Evolutionary conservation across 2,888 invertebrate genomes (phyloP).

Genomic region (Ryuthela nishihirai): DNA sequence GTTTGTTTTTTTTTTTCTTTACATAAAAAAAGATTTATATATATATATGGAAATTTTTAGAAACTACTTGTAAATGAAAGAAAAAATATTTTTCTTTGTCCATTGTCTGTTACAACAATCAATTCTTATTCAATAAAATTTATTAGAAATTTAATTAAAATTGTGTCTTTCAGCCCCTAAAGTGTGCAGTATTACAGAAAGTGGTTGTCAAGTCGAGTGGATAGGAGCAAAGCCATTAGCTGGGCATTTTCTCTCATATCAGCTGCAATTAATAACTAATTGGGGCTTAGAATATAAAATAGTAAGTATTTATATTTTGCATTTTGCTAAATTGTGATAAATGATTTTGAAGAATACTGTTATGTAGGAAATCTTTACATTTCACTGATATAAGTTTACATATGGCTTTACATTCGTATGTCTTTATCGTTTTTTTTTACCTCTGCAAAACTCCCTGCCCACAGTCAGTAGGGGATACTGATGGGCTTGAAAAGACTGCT

Average conservation of each 20-base stretch:
- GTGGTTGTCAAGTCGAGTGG: conserved; percentile 64
- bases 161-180: conserved; percentile 57
- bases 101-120: not conserved
- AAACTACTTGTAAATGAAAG: not conserved
- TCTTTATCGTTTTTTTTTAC: too few relatives aligned
- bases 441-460: too few relatives aligned
- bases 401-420: too few relatives aligned
- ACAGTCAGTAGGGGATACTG: too few relatives aligned
- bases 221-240: conserved; percentile 58
- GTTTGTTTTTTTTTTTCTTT: too few relatives aligned
- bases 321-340: too few relatives aligned
- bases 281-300: conserved; percentile 62
- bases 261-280: conserved; percentile 62
- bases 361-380: too few relatives aligned
- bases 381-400: too few relatives aligned
- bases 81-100: not conserved
- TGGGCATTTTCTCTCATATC: conserved; percentile 66
- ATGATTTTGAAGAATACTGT: too few relatives aligned
- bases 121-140: conserved; percentile 1
- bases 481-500: too few relatives aligned
- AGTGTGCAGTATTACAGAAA: conserved; percentile 57
- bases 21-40: too few relatives aligned
- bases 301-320: conserved; percentile 52
- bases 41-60: not conserved
- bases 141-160: conserved; percentile 9